phyloP scores from a whole-genome alignment of 2,113 vertebrate genomes.

The Oncorhynchus gorbuscha region DNA sequence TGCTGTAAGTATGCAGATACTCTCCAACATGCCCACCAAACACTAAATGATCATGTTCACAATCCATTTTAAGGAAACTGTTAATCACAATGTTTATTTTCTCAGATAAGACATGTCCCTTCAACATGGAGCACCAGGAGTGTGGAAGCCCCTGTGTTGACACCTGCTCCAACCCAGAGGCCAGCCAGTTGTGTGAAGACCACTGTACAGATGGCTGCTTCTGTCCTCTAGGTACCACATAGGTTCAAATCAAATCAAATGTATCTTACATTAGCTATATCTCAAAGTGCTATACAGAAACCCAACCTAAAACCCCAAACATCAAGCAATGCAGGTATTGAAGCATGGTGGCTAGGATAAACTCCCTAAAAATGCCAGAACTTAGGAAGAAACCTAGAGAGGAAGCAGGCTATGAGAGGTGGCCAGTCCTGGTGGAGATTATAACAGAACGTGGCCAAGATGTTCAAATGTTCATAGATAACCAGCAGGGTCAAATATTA shows the following conservation, averaged over 20 bases:
- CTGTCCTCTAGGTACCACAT: constrained; percentile 76
- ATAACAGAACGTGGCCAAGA: too few species aligned
- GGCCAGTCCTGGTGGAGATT: too few species aligned
- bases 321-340: too few species aligned
- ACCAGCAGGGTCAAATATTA: too few species aligned
- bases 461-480: too few species aligned
- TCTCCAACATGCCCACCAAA: not conserved
- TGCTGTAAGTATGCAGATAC: constrained; percentile 72
- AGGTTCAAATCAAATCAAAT: not conserved
- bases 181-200: constrained; percentile 76
- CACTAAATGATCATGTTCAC: not conserved
- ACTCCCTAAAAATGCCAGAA: too few species aligned
- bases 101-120: constrained; percentile 76
- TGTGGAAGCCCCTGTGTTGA: constrained; percentile 78
- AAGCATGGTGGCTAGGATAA: too few species aligned
- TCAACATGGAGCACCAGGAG: constrained; percentile 79
- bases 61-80: not conserved
- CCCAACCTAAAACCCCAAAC: too few species aligned
- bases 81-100: constrained; percentile 20
- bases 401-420: too few species aligned
- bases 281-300: too few species aligned
- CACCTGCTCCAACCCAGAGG: constrained; percentile 79
- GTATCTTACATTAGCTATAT: too few species aligned
- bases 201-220: constrained; percentile 83
- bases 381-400: too few species aligned